A percentile compares a stretch with the other conserved stretches of the same genome.
Evolutionary conservation across 2,797 vertebrate genomes (phyloP).

Genomic region (Syngnathus acus): DNA sequence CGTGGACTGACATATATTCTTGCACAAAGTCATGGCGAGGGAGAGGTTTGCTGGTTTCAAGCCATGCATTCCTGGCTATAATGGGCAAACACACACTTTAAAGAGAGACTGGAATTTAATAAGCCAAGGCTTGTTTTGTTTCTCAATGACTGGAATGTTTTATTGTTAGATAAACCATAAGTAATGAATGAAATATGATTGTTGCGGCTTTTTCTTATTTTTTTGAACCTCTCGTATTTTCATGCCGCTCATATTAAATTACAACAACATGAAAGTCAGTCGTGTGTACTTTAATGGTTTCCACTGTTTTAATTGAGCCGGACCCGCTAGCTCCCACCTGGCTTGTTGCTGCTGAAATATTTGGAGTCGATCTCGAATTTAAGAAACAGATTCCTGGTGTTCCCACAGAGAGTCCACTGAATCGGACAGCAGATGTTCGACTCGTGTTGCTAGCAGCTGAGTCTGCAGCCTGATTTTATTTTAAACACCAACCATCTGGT

Average conservation of each 20-base stretch:
- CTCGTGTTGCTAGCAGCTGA: constrained; percentile 64
- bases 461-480: constrained; percentile 60
- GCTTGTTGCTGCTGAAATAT: not conserved
- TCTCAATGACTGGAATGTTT: not conserved
- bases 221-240: not conserved
- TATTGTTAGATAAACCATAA: not conserved
- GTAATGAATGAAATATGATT: not conserved
- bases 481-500: constrained; percentile 63
- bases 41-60: constrained; percentile 60
- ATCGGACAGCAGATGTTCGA: constrained; percentile 58
- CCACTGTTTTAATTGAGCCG: not conserved
- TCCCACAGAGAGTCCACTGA: constrained; percentile 36
- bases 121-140: not conserved
- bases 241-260: not conserved
- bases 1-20: constrained; percentile 20
- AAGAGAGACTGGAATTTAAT: constrained; percentile 1
- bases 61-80: constrained; percentile 59
- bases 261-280: not conserved
- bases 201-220: not conserved
- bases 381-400: constrained; percentile 5
- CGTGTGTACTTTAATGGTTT: not conserved
- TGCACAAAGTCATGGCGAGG: constrained; percentile 28
- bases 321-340: not conserved
- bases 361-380: not conserved
- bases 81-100: constrained; percentile 38